Base-by-base conservation (phyloP, 2,113 vertebrate genomes). In the Grallaria varia region DNA sequence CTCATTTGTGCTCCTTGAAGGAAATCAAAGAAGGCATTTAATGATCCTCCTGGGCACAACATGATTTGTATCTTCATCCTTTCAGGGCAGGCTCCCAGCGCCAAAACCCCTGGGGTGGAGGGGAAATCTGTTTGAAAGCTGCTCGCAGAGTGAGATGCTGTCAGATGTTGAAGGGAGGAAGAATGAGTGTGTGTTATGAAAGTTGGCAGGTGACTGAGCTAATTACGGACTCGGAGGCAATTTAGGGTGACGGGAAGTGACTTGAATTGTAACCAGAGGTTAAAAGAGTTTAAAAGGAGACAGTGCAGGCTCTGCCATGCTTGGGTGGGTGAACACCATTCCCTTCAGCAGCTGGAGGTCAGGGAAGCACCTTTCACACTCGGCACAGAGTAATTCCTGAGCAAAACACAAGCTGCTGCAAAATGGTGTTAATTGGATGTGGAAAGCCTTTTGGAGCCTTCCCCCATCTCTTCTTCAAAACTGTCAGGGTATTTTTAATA, bases 201-300 rank as follows among this genome's bases (percentile, higher is more conserved):
- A 82, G 92, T 10, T 96, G 96, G 89, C 95, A 95, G 92, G 84
- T 92, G 94, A 95, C 74, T 3, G 77, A 79, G 91, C 89, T 95
- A 63, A 95, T 96, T 93, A 91, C 3, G 0, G 17, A 7, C 67
- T 62, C 7, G 0, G 44, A 85, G 81, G 87, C 89, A 82, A 79
- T 87, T 95, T 21, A 50, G 81, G 82, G 87, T 74, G 91, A 85
- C 1, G 16, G 86, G 87, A 82, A 96, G 78, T 62, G 94, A 76
- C 78, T 91, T 18, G 78, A 87, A 58, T 91, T 28, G 52, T 60
- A 67, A 79, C n/a, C 62, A 79, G 82, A 80, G 74, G 78, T 89
- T 94, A 52, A 62, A 33, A 63, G 82, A 66, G 74, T 73, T 87
- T 66, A 60, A 74, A 37, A 77, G 87, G 82, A 90, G 90, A 74